Base-by-base conservation (phyloP, 2,113 vertebrate species). In the Porphyrio hochstetteri region DNA sequence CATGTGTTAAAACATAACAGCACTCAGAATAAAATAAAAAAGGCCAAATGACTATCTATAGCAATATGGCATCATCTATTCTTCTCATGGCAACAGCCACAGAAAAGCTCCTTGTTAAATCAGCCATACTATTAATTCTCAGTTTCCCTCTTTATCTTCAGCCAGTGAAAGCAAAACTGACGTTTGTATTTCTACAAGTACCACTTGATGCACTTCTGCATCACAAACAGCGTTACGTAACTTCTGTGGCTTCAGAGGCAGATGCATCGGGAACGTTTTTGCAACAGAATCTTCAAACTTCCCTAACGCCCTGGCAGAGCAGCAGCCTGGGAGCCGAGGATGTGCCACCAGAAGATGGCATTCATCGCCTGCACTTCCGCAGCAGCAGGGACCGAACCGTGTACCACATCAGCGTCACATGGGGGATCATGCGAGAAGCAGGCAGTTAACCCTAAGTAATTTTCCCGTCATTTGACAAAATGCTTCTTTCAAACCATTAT, bases 341-440 rank as follows among this genome's bases (percentile, higher is more conserved):
- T 38, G 31, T 35, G 14, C 44, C 53, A 88, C 98, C 98, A 98
- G 97, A 97, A 98, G 98, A 93, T 98, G 98, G 98, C 98, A 97
- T 36, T 92, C 85, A 68, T 57, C 94, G 64, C 92, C 97, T 93
- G 82, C 46, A 53, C 33, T 84, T 65, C 81, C 74, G 79, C 61
- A 84, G 76, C 44, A 24, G 50, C 42, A 80, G 61, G 69, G 35
- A 60, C 64, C 5, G 23, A 82, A 60, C 10, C 10, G 8, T 24
- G 71, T 33, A 19, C 38, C 56, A 28, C 31, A 74, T 63, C 38
- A 79, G 61, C 35, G 25, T 23, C 52, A 25, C 29, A 23, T 8
- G 20, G 10, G 77, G 40, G 46, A 55, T 84, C 85, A 75, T 11
- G 74, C 0, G 2, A 67, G 75, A 80, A 44, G 20, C 61, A 91